Evolutionary conservation across 2,888 invertebrate species (phyloP).

Genomic region (Agrotis ipsilon): DNA sequence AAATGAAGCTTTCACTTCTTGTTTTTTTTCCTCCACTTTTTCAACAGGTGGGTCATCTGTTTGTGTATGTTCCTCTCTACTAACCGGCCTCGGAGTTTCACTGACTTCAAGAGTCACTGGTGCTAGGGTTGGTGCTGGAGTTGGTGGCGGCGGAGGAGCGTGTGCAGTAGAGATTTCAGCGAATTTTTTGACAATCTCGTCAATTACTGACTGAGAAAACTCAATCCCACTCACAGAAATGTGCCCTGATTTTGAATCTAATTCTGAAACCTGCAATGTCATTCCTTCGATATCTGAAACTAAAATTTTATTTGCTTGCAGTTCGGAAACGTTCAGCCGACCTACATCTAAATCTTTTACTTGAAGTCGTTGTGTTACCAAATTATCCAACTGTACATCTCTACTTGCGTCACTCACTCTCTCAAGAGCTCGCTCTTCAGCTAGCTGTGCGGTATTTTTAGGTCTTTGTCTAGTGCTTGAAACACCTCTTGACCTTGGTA

Average conservation of each 20-base stretch:
- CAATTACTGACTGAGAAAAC: constrained; percentile 93
- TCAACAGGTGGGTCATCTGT: constrained; percentile 72
- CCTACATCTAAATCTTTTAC: constrained; percentile 95
- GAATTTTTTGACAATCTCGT: constrained; percentile 92
- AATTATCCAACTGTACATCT: constrained; percentile 86
- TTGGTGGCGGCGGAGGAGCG: constrained; percentile 51
- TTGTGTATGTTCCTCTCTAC: constrained; percentile 86
- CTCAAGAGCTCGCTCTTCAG: constrained; percentile 79
- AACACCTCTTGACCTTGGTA: constrained; percentile 80
- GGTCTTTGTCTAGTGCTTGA: constrained; percentile 66
- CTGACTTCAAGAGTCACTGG: constrained; percentile 62
- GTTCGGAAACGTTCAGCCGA: constrained; percentile 94
- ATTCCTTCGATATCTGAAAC: constrained; percentile 96
- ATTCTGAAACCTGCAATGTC: constrained; percentile 93
- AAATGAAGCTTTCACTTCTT: constrained; percentile 53
- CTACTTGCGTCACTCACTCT: constrained; percentile 78
- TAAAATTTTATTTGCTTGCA: constrained; percentile 95
- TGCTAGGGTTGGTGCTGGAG: constrained; percentile 48
- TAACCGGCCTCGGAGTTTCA: constrained; percentile 74
- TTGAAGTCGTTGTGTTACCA: constrained; percentile 92
- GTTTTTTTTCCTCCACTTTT: constrained; percentile 58
- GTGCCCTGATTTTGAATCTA: constrained; percentile 93
- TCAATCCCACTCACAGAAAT: constrained; percentile 93
- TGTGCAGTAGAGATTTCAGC: constrained; percentile 84
- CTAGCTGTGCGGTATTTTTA: constrained; percentile 67